These are phyloP conservation scores for Lamellibrachia luymesi DNA, from an alignment of 1,140 invertebrate species.

Conservation along the genomic window DNA sequence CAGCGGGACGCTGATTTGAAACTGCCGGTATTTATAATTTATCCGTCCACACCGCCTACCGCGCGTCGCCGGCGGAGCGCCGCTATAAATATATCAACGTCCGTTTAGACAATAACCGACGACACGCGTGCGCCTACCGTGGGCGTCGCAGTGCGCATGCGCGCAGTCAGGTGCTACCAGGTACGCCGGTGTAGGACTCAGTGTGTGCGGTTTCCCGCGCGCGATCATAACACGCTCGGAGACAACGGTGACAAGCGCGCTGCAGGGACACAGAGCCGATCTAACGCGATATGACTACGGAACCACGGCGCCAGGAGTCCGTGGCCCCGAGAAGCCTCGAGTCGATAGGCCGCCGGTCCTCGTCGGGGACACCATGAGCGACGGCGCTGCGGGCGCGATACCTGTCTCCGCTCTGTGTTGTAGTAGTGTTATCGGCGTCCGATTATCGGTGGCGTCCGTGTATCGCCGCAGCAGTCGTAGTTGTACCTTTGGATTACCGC, in stretches of 20 bases:
- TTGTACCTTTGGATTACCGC: background rate
- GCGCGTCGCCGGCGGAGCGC: background rate
- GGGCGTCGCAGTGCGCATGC: background rate
- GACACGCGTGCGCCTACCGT: background rate
- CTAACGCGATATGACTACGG: background rate
- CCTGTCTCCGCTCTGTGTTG: background rate
- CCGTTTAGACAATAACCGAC: background rate
- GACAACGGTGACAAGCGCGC: background rate
- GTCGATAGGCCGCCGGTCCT: background rate
- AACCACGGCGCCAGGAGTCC: background rate
- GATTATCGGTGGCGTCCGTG: background rate
- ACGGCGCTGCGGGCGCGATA: background rate
- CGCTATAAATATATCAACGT: background rate
- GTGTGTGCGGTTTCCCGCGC: background rate
- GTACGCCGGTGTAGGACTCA: background rate
- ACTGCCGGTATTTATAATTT: background rate
- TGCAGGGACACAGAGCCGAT: background rate
- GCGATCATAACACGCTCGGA: background rate
- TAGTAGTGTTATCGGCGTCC: background rate
- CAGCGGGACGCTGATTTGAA: background rate
- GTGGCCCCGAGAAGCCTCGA: background rate
- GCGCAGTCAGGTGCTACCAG: background rate
- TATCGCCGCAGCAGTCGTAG: background rate
- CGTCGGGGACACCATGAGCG: background rate
- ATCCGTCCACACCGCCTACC: background rate